phyloP scores from a whole-genome alignment of 2,113 vertebrate genomes.

The Leucopternis melanops region DNA sequence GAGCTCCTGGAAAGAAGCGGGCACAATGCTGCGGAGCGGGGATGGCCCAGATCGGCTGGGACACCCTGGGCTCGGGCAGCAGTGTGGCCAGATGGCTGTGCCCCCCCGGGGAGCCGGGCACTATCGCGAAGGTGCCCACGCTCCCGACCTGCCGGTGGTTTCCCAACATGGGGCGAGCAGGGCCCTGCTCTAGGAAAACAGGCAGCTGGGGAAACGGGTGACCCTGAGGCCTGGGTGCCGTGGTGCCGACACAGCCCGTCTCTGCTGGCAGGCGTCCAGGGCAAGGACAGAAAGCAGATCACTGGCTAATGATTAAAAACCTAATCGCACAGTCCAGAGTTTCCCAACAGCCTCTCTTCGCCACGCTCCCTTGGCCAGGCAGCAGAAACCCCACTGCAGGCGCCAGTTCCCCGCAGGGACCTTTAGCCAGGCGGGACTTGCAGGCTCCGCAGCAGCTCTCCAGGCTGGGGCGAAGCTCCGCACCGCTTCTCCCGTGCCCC shows the following conservation, averaged over 20 bases:
- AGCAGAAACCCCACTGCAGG: background rate
- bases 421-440: background rate
- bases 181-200: background rate
- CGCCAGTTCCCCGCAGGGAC: fast-evolving
- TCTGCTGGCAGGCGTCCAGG: background rate
- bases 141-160: background rate
- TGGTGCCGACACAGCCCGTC: fast-evolving
- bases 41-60: fast-evolving
- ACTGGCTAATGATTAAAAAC: constrained; percentile 41
- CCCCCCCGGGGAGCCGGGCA: background rate
- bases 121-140: fast-evolving
- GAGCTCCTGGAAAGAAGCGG: constrained; percentile 74
- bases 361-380: background rate
- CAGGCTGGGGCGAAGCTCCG: background rate
- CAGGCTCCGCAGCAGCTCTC: background rate
- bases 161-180: background rate
- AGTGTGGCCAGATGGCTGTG: background rate
- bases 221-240: background rate
- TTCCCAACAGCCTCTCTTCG: background rate
- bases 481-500: background rate
- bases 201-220: background rate
- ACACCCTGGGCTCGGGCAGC: fast-evolving
- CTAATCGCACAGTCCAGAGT: background rate
- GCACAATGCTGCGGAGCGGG: fast-evolving
- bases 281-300: background rate